Evolutionary conservation across 2,113 vertebrate genomes (phyloP).

Genomic region (chimpanzee (Pan troglodytes)): DNA sequence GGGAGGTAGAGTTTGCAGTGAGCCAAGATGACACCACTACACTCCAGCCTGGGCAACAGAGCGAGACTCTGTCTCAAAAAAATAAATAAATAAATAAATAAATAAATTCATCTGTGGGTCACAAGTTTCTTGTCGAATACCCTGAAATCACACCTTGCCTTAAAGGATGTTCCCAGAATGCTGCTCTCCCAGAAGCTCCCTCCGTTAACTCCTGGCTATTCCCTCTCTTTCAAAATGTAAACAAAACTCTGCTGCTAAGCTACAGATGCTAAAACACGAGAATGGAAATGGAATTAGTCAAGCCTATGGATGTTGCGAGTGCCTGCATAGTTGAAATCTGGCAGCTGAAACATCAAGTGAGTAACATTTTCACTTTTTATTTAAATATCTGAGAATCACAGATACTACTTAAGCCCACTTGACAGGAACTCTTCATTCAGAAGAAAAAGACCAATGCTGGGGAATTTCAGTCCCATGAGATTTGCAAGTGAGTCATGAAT

Average conservation of each 20-base stretch:
- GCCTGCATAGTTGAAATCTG: background rate
- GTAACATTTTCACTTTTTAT: background rate
- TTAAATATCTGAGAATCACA: background rate
- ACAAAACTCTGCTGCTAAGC: background rate
- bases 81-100: too few relatives aligned
- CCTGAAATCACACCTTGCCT: background rate
- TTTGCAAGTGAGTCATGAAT: background rate
- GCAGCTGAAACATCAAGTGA: background rate
- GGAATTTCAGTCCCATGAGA: background rate
- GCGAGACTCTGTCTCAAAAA: too few relatives aligned
- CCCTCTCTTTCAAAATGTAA: background rate
- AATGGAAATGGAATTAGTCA: background rate
- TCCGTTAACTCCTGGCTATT: background rate
- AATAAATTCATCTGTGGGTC: background rate
- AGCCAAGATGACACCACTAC: too few relatives aligned
- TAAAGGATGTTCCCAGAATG: background rate
- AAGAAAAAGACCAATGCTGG: constrained; percentile 14
- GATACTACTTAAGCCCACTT: background rate
- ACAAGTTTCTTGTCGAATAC: background rate
- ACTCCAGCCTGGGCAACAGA: too few relatives aligned
- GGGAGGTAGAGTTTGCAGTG: too few relatives aligned
- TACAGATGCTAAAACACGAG: background rate
- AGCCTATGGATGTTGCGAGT: background rate
- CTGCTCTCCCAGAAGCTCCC: background rate
- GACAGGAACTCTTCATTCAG: background rate